phyloP scores from a whole-genome alignment of 1,140 invertebrate species.

The Charaxes varanes region DNA sequence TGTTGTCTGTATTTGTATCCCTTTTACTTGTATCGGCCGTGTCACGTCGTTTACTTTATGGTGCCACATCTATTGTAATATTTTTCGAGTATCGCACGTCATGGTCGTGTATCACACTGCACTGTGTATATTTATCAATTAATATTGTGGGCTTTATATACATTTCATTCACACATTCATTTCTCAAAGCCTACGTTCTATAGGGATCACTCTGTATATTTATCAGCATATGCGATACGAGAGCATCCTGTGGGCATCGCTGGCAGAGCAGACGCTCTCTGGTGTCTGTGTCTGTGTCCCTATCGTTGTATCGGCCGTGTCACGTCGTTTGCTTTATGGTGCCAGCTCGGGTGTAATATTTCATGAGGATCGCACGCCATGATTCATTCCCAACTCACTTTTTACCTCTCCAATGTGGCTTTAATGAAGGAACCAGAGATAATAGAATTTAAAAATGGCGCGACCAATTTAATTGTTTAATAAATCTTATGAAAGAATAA shows the following conservation, averaged over 20 bases:
- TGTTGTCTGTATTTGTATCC: conserved; percentile 65
- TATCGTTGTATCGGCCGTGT: conserved; percentile 71
- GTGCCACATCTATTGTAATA: conserved; percentile 70
- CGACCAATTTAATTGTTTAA: conserved; percentile 25
- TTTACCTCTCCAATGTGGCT: conserved; percentile 60
- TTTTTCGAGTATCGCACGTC: conserved; percentile 69
- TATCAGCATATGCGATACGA: not conserved
- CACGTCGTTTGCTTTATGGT: conserved; percentile 72
- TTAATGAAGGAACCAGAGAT: conserved; percentile 64
- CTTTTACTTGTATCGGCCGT: conserved; percentile 71
- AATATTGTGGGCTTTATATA: not conserved
- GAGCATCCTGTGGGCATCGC: conserved; percentile 47
- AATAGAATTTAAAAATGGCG: conserved; percentile 49
- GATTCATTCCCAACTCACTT: conserved; percentile 66
- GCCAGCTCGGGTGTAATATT: conserved; percentile 70
- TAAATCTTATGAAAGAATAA: no score
- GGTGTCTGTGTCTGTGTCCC: conserved; percentile 66
- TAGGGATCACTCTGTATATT: no score
- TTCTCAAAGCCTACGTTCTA: no score
- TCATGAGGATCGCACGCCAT: conserved; percentile 70
- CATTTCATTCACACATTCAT: no score
- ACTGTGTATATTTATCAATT: no score
- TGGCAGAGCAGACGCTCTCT: conserved; percentile 54
- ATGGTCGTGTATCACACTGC: no score
- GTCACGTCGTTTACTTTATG: conserved; percentile 71